Evolutionary conservation across 2,888 invertebrate genomes (phyloP).

Genomic region (Euplagia quadripunctaria): DNA sequence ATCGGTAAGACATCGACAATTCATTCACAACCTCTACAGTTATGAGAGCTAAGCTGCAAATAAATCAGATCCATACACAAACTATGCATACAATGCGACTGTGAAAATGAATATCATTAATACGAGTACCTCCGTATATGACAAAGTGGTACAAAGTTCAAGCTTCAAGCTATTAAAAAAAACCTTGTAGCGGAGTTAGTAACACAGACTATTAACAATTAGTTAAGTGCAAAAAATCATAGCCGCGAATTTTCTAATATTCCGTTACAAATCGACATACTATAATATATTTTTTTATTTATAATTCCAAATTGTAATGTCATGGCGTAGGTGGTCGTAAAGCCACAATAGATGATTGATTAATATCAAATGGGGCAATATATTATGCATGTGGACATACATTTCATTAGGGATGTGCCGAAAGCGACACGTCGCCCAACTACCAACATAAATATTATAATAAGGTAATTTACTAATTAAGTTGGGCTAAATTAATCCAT

Average conservation of each 20-base stretch:
- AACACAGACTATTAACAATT: conserved; percentile 44
- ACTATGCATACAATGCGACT: conserved; percentile 36
- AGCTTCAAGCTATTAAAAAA: conserved; percentile 58
- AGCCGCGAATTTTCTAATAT: conserved; percentile 52
- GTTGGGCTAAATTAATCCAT: conserved; percentile 56
- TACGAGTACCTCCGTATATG: conserved; percentile 39
- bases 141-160: conserved; percentile 44
- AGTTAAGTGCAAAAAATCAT: conserved; percentile 59
- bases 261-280: conserved; percentile 43
- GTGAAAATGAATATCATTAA: conserved; percentile 42
- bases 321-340: conserved; percentile 55
- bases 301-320: conserved; percentile 43
- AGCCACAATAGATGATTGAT: conserved; percentile 52
- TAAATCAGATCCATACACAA: conserved; percentile 33
- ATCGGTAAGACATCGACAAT: not conserved
- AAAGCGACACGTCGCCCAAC: conserved; percentile 33
- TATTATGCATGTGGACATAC: conserved; percentile 29
- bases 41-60: conserved; percentile 35
- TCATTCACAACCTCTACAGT: conserved; percentile 6
- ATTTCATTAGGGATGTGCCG: conserved; percentile 49
- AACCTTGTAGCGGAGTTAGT: conserved; percentile 55
- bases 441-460: conserved; percentile 46
- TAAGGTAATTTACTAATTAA: conserved; percentile 27
- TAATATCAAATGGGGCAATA: conserved; percentile 47
- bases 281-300: conserved; percentile 19